Evolutionary conservation across 2,888 invertebrate genomes (phyloP), one percentile per base, ranked within the genome.

Genomic region (Copidosoma aretas): DNA sequence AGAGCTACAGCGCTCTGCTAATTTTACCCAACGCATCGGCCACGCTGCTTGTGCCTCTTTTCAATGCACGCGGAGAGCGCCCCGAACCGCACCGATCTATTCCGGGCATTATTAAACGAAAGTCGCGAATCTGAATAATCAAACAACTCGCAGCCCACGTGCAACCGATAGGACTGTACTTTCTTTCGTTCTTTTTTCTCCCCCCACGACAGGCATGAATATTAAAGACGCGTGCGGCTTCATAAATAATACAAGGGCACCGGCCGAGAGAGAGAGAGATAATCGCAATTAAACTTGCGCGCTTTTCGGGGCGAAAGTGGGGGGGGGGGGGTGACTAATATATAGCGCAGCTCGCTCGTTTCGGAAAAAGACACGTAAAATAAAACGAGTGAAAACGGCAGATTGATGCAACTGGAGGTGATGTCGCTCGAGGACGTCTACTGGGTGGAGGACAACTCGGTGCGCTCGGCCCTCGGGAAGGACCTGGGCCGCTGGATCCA

Each of bases 381-480:
- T 12, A 46, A n/a, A 24, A 53, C 53, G 24, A 14, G 21, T 51
- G n/a, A 1, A 17, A 17, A 19, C 15, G 19, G n/a, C 82, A 91
- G 91, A 79, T 84, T 94, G 76, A 86, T 93, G 77, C 90, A 91
- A 76, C 88, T 93, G 81, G 94, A 93, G 84, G 93, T 94, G 57
- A 89, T 91, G 61, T 91, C 93, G n/a, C 83, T 95, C 74, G 94
- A 94, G 83, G 94, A 95, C 85, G 94, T 94, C 41, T 94, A 94
- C 84, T 94, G 94, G 94, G 86, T 93, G 81, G 94, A 94, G 82
- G 94, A 94, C 84, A 89, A 90, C 67, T 89, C 91, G 67, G 92
- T 92, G 22, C 89, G 91, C 52, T 89, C 91, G 77, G 89, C 91
- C 22, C 87, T 95, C 71, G 92, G 92, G 73, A 92, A 92, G 81